Conservation (phyloP, 2,113 vertebrate genomes). For the Microcebus tavaratra region DNA sequence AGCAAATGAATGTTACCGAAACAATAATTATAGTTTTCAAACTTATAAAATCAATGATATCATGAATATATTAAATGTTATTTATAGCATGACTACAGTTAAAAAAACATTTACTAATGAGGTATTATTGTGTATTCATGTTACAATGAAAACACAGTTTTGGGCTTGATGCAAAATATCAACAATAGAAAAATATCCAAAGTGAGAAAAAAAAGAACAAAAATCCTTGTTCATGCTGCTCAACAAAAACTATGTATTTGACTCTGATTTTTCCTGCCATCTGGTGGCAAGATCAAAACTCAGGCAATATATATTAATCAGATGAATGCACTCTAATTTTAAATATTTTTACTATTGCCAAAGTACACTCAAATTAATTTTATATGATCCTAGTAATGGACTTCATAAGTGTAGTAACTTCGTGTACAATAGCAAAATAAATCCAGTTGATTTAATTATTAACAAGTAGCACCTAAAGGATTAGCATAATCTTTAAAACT, state of each 20-base stretch:
- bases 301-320: not conserved
- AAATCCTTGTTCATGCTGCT: not conserved
- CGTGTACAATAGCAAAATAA: not conserved
- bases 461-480: not conserved
- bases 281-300: slow-evolving; percentile 74
- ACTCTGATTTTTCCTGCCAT: slow-evolving; percentile 80
- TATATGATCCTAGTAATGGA: not conserved
- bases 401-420: not conserved
- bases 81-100: not conserved
- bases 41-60: not conserved
- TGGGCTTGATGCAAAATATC: not conserved
- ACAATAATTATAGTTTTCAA: slow-evolving; percentile 7
- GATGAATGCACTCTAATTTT: not conserved
- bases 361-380: not conserved
- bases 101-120: not conserved
- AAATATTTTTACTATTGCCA: not conserved
- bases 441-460: not conserved
- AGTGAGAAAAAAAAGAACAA: not conserved
- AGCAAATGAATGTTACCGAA: not conserved
- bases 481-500: slow-evolving; percentile 14
- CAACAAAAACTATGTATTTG: slow-evolving; percentile 25
- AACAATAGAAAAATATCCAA: not conserved
- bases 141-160: not conserved
- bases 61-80: not conserved
- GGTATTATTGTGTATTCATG: not conserved